A percentile compares a stretch with the other conserved stretches of the same genome.
Conservation (phyloP, 1,140 invertebrate species). For the Cherax quadricarinatus region DNA sequence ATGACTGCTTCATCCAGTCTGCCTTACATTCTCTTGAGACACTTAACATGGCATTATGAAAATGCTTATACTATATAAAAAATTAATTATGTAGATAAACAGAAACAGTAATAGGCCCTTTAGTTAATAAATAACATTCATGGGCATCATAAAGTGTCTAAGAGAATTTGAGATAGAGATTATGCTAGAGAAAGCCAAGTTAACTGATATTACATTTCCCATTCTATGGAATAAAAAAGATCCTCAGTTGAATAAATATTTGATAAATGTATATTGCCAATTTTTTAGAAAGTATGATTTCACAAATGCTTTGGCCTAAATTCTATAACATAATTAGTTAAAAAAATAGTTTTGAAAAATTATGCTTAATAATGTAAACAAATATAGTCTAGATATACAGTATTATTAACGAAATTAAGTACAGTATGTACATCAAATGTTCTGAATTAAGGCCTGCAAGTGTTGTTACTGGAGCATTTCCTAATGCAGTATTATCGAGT, state of each 20-base stretch:
- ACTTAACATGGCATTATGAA: background rate
- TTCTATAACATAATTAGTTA: background rate
- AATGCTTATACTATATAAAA: background rate
- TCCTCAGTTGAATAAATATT: background rate
- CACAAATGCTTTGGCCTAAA: background rate
- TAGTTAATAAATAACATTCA: background rate
- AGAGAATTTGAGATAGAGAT: constrained; percentile 2
- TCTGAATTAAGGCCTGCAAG: background rate
- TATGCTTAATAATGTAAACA: background rate
- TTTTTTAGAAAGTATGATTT: constrained; percentile 2
- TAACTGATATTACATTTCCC: background rate
- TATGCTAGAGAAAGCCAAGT: background rate
- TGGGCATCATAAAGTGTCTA: background rate
- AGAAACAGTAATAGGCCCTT: background rate
- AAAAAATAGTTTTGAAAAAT: background rate
- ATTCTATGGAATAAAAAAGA: background rate
- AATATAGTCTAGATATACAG: background rate
- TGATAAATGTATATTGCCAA: background rate
- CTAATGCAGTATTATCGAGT: background rate
- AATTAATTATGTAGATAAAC: background rate
- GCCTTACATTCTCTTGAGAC: background rate
- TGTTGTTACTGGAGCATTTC: constrained; percentile 6
- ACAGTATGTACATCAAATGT: background rate
- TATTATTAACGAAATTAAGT: background rate
- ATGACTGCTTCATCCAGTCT: constrained; percentile 50